Evolutionary conservation across 2,888 invertebrate genomes (phyloP).

Genomic region (Amaurobius ferox): DNA sequence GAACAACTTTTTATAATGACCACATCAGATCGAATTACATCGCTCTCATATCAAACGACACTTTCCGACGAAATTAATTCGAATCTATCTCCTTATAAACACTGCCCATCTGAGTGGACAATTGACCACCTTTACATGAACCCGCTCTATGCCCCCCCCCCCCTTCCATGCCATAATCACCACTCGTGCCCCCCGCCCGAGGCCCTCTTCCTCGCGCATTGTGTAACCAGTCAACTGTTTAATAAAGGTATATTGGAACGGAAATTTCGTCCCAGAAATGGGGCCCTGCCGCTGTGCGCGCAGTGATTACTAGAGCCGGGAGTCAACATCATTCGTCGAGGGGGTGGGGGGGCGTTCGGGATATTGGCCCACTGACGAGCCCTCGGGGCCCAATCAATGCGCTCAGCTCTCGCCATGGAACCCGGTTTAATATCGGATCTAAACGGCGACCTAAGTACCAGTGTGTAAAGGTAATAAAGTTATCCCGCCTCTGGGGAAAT

Average conservation of each 20-base stretch:
- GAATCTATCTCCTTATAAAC: constrained; percentile 16
- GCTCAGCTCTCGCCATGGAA: constrained; percentile 29
- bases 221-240: constrained; percentile 73
- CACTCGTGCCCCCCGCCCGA: constrained; percentile 6
- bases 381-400: constrained; percentile 70
- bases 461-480: constrained; percentile 72
- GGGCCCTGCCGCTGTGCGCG: constrained; percentile 52
- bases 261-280: constrained; percentile 72
- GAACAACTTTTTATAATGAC: constrained; percentile 9
- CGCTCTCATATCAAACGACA: constrained; percentile 8
- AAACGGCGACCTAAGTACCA: constrained; percentile 66
- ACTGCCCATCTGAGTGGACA: constrained; percentile 17
- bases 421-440: constrained; percentile 72
- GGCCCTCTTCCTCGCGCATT: constrained; percentile 33
- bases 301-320: constrained; percentile 70
- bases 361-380: constrained; percentile 59
- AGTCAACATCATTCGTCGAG: constrained; percentile 69
- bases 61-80: constrained; percentile 11
- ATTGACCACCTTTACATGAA: constrained; percentile 19
- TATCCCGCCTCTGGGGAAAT: constrained; percentile 69
- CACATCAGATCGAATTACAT: not conserved
- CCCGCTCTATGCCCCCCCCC: not conserved
- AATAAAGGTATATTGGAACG: constrained; percentile 73
- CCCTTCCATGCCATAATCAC: constrained; percentile 1
- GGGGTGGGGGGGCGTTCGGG: constrained; percentile 13